Conservation (phyloP, 53 echinoderm and acorn worm genomes). For the Henricia sp. region DNA sequence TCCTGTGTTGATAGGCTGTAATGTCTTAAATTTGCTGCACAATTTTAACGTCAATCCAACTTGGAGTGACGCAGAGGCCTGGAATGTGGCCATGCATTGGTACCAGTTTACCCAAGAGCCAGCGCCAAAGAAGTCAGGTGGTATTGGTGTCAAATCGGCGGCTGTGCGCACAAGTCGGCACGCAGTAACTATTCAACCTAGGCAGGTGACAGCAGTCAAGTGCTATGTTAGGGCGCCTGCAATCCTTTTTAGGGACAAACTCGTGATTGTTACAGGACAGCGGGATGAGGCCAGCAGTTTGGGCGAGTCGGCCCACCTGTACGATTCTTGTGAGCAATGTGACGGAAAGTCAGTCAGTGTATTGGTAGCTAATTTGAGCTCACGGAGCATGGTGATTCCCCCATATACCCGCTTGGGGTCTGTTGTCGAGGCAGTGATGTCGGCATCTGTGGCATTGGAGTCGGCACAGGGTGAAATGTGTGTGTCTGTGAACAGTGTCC, state of each 20-base stretch:
- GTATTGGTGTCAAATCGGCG: too few species aligned
- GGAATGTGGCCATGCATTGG: conserved; percentile 32
- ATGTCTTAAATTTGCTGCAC: conserved; percentile 16
- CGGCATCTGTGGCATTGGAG: background rate
- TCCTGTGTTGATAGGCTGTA: conserved; percentile 40
- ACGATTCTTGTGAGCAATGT: too few species aligned
- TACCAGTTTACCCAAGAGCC: too few species aligned
- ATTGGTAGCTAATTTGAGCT: background rate
- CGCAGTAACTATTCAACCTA: too few species aligned
- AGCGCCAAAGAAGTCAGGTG: too few species aligned
- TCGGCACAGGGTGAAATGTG: background rate
- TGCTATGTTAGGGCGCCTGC: too few species aligned
- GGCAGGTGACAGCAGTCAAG: too few species aligned
- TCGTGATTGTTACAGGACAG: too few species aligned
- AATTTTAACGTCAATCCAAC: conserved; percentile 1
- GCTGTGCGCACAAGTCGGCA: too few species aligned
- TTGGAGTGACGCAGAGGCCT: background rate
- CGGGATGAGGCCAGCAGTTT: background rate
- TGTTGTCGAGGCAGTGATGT: conserved; percentile 10
- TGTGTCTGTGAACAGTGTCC: conserved; percentile 5
- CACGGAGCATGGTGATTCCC: background rate
- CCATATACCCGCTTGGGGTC: background rate
- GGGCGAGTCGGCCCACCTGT: background rate
- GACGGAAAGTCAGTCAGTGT: too few species aligned
- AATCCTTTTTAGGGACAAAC: background rate